Base-by-base conservation (phyloP, 2,797 vertebrate genomes). In the Ctenopoma kingsleyae region DNA sequence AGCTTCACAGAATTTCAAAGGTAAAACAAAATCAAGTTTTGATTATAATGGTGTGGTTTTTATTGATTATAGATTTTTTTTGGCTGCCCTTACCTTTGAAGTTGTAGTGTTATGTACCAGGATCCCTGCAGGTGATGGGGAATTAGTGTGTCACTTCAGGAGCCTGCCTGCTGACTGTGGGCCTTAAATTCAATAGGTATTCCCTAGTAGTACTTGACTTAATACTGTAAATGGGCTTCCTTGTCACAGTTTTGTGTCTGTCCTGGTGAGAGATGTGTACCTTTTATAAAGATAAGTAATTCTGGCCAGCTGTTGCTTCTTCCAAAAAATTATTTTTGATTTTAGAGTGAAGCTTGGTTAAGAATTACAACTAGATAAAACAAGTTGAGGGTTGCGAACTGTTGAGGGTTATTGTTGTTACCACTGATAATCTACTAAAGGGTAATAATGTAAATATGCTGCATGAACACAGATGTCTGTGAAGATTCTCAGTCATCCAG, bases 11-110 rank as follows among this genome's bases (percentile, higher is more conserved):
- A 54, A 44, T 41, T 67, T 53, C 19, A 41, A 52, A 59, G 43
- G 57, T 56, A 53, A 40, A 38, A 38, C 30, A 51, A 52, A 51
- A 71, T 62, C 9, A 17, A 48, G 27, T 61, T 59, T 46, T 46
- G 12, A 62, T 58, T n/a, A 53, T 30, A 77, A 35, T 6, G 6
- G 41, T 50, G 43, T 13, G 47, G 20, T 55, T 5, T 55, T 61
- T 78, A 82, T 80, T 75, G 67, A 86, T 80, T 66, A 43, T 11
- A 40, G 55, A 54, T 25, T 13, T 41, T 58, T 48, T 47, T 60
- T 58, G 0, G 25, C 25, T 19, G 63, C 1, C 50, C 20, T 20
- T 16, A 41, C 22, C 51, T 22, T 16, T 54, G 6, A 47, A 58
- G 49, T 74, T 13, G n/a, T 30, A n/a, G n/a, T n/a, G n/a, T n/a